Conservation (phyloP, 2,888 invertebrate species). For the Drosophila vallismaia region DNA sequence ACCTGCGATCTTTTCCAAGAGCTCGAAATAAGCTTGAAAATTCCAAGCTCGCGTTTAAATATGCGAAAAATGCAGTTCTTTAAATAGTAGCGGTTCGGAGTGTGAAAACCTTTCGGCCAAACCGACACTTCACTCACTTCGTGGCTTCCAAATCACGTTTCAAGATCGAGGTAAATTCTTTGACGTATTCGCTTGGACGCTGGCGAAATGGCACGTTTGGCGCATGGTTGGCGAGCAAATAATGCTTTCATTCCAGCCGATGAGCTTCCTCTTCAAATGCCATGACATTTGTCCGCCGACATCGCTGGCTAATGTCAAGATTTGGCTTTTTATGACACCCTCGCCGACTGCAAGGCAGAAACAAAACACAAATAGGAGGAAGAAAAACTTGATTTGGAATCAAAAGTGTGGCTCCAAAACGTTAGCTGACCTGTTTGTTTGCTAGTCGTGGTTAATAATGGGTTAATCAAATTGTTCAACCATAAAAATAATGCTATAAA, state of each 20-base stretch:
- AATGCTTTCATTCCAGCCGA: conserved; percentile 21
- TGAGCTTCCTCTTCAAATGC: conserved; percentile 53
- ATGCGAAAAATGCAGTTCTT: conserved; percentile 58
- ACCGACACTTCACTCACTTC: conserved; percentile 1
- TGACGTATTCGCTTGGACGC: conserved; percentile 8
- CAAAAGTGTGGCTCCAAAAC: conserved; percentile 1
- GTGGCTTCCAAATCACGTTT: conserved; percentile 75
- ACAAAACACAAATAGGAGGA: neutral
- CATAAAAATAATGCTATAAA: conserved; percentile 28
- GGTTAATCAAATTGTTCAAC: conserved; percentile 45
- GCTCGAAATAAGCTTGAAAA: conserved; percentile 21
- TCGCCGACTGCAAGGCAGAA: neutral
- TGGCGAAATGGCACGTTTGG: conserved; percentile 63
- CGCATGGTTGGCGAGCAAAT: conserved; percentile 10
- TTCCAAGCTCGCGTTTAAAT: conserved; percentile 55
- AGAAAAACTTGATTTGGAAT: conserved; percentile 10
- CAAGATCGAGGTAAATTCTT: conserved; percentile 82
- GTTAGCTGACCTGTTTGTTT: conserved; percentile 32
- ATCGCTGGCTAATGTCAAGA: conserved; percentile 58
- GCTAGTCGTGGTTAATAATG: conserved; percentile 23
- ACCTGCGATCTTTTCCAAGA: conserved; percentile 9
- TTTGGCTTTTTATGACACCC: conserved; percentile 63
- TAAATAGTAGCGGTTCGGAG: conserved; percentile 39
- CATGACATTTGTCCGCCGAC: conserved; percentile 61
- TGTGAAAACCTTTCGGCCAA: conserved; percentile 51